Percentiles rank a stretch among this genome's conserved stretches.
Evolutionary conservation across 2,113 vertebrate species (phyloP).

Genomic region (Ceyx melanurus): DNA sequence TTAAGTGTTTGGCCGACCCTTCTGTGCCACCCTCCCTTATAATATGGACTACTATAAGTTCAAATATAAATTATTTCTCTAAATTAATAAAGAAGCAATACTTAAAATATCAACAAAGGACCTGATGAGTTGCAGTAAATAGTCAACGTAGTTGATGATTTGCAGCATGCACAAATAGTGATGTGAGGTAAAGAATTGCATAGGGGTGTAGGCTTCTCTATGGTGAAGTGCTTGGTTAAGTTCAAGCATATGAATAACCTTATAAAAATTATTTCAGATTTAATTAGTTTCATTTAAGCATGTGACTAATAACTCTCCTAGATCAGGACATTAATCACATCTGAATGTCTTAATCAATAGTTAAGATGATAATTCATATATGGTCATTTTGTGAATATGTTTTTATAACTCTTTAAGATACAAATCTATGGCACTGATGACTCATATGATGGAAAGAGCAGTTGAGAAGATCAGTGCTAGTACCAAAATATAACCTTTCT

Average conservation of each 20-base stretch:
- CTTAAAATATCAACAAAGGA: not conserved
- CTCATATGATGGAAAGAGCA: not conserved
- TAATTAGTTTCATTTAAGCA: not conserved
- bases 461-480: not conserved
- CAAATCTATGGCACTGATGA: not conserved
- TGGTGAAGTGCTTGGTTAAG: not conserved
- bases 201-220: not conserved
- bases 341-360: not conserved
- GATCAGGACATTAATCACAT: not conserved
- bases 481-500: not conserved
- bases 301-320: not conserved
- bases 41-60: not conserved
- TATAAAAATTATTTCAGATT: not conserved
- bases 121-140: not conserved
- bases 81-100: not conserved
- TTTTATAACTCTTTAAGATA: not conserved
- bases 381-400: not conserved
- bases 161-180: not conserved
- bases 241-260: not conserved
- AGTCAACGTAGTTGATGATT: not conserved
- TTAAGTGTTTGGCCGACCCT: not conserved
- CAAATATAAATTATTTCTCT: not conserved
- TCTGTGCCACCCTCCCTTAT: not conserved
- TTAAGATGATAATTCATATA: not conserved
- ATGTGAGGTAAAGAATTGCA: not conserved